Evolutionary conservation across 2,888 invertebrate species (phyloP), one percentile per base, ranked within the genome.

Genomic region (Amphiduros pacificus): DNA sequence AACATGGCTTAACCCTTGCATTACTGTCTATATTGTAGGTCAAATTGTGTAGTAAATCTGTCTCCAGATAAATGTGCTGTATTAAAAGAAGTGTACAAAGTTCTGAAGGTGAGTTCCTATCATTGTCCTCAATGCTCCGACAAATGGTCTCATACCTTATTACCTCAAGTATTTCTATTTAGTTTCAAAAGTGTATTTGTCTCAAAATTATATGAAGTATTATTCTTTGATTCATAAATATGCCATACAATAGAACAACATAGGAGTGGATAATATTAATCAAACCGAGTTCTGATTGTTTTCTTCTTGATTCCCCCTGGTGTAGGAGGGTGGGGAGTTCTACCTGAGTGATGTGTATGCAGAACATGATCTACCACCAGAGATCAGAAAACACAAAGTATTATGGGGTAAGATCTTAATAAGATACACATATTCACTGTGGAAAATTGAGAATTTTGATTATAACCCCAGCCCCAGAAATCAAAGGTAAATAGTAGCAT

Each of bases 311-410:
- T n/a, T n/a, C n/a, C n/a, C n/a, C n/a, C n/a, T 48, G 11, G 6
- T 14, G 6, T 51, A 78, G 78, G 73, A 64, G 14, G 79, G 79
- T 26, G 79, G 79, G 26, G 79, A 79, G 63, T 62, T 79, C 41
- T 78, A 76, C 60, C 78, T 79, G 67, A 77, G 78, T 68, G 78
- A 78, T 62, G 70, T 79, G 1, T 79, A 78, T 62, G 68, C 73
- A 20, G 75, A 78, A 64, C 57, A 67, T 56, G 63, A 70, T 36
- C 56, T 78, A 17, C 68, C 76, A 17, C 71, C 73, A 2, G 63
- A 68, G 3, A 69, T 72, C 22, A 67, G 74, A 29, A 72, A 77
- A 56, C 71, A 78, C 61, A 68, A 74, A 63, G 71, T 74, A 11
- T 62, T 79, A 5, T 79, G 79, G 79, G 78, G 79, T 77, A 68